These are phyloP conservation scores for Panopea generosa DNA, from an alignment of 2,888 invertebrate genomes.

Conservation along the genomic window DNA sequence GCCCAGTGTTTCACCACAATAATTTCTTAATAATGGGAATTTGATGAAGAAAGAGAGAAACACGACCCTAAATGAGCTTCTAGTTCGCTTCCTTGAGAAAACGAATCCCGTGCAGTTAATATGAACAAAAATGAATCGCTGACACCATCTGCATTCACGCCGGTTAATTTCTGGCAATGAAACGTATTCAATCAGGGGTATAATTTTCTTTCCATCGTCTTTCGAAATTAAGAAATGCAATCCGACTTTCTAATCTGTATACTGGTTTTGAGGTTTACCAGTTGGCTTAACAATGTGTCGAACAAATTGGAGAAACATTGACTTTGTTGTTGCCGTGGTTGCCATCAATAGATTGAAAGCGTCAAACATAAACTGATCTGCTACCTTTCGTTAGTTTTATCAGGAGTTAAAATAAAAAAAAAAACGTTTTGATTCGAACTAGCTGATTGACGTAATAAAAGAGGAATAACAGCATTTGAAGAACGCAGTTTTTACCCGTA, in stretches of 20 bases:
- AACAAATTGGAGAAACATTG: too few species aligned
- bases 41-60: constrained; percentile 22
- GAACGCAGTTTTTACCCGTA: too few species aligned
- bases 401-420: too few species aligned
- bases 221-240: constrained; percentile 30
- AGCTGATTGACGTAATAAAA: too few species aligned
- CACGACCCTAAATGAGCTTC: background rate
- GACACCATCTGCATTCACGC: constrained; percentile 30
- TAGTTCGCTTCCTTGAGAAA: constrained; percentile 6
- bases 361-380: too few species aligned
- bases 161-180: constrained; percentile 31
- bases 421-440: too few species aligned
- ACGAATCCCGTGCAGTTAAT: constrained; percentile 2
- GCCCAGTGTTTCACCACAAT: constrained; percentile 18
- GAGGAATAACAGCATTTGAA: too few species aligned
- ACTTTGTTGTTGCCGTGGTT: too few species aligned
- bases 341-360: too few species aligned
- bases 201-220: constrained; percentile 21
- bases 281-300: too few species aligned
- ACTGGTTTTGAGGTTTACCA: too few species aligned
- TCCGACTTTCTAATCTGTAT: background rate
- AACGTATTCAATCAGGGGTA: background rate
- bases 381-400: too few species aligned
- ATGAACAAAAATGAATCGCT: constrained; percentile 10
- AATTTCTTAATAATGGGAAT: constrained; percentile 41